These are phyloP conservation scores for Lypha dubia DNA, from an alignment of 2,888 invertebrate species.

Conservation along the genomic window DNA sequence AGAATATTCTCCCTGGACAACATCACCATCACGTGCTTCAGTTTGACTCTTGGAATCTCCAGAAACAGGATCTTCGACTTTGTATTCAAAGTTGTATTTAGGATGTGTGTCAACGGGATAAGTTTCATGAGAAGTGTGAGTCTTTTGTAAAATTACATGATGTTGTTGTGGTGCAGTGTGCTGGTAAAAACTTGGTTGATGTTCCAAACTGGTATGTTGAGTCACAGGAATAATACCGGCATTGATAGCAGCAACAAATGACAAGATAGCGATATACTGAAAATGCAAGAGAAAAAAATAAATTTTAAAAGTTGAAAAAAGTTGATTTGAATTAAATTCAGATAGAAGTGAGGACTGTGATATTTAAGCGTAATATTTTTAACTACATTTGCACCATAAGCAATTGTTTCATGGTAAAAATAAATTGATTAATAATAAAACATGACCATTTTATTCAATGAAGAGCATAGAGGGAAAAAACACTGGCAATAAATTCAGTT, in stretches of 20 bases:
- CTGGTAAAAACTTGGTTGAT: constrained; percentile 63
- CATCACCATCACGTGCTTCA: constrained; percentile 82
- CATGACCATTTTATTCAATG: constrained; percentile 25
- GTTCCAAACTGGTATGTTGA: constrained; percentile 71
- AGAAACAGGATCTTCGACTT: constrained; percentile 81
- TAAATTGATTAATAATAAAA: neutral
- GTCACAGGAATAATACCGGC: constrained; percentile 78
- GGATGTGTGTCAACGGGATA: constrained; percentile 80
- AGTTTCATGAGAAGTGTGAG: constrained; percentile 76
- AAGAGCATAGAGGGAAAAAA: constrained; percentile 63
- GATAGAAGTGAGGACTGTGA: neutral
- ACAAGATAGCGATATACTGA: constrained; percentile 76
- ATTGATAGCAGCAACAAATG: constrained; percentile 75
- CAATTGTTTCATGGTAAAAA: neutral
- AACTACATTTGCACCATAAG: neutral
- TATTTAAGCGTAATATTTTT: neutral
- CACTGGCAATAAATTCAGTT: constrained; percentile 4
- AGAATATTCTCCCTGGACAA: constrained; percentile 83
- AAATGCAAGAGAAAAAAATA: neutral
- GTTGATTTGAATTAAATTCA: neutral
- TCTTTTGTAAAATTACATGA: constrained; percentile 77
- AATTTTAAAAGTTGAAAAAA: neutral
- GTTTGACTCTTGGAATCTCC: constrained; percentile 83
- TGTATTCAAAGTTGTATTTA: constrained; percentile 81
- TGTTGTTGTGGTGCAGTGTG: constrained; percentile 68